Percentiles rank a stretch among this genome's conserved stretches.
Evolutionary conservation across 2,113 vertebrate species (phyloP).

Genomic region (Onychostoma macrolepis): DNA sequence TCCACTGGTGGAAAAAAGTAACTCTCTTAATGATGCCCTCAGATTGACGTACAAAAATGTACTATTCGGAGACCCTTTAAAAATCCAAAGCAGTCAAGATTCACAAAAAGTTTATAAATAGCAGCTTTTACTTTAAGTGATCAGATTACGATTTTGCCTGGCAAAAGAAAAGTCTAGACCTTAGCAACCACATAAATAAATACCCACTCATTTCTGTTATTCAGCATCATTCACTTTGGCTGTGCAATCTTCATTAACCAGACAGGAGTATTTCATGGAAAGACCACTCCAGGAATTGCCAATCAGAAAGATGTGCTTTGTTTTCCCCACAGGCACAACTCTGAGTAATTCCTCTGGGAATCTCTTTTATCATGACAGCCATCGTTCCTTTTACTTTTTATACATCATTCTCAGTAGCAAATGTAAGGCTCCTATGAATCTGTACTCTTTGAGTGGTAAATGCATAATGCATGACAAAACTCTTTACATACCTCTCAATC

Average conservation of each 20-base stretch:
- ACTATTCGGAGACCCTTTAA: not conserved
- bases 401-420: not conserved
- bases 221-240: not conserved
- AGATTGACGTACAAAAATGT: not conserved
- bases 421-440: not conserved
- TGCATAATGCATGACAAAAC: not conserved
- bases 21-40: not conserved
- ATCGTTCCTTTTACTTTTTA: conserved; percentile 8
- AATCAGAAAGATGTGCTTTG: conserved; percentile 7
- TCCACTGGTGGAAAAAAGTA: not conserved
- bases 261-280: conserved; percentile 7
- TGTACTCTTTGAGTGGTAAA: not conserved
- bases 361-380: not conserved
- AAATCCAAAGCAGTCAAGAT: not conserved
- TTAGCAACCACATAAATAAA: not conserved
- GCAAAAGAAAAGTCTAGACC: not conserved
- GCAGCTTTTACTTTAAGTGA: not conserved
- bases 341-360: not conserved
- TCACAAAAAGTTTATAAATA: not conserved
- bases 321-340: not conserved
- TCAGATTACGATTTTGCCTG: not conserved
- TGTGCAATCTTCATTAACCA: not conserved
- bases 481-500: not conserved
- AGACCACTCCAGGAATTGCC: conserved; percentile 7
- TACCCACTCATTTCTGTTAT: not conserved